Percentiles rank a stretch among this genome's conserved stretches.
phyloP scores from a whole-genome alignment of 2,888 invertebrate genomes.

The Teleiodes luculella region DNA sequence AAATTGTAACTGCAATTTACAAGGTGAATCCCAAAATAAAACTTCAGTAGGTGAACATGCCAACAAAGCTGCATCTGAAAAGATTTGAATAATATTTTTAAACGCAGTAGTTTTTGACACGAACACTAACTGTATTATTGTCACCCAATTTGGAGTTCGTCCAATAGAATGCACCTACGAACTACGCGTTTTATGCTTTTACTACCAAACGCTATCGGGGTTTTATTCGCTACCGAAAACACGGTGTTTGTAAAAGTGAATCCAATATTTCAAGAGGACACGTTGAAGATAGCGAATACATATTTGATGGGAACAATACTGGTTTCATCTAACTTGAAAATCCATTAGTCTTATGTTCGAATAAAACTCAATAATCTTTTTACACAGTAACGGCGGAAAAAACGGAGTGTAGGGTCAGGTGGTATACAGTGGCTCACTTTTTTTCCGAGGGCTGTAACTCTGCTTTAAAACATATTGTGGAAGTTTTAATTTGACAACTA shows the following conservation, averaged over 20 bases:
- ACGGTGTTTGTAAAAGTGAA: slow-evolving; percentile 7
- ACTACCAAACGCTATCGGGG: slow-evolving; percentile 4
- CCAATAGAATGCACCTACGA: slow-evolving; percentile 33
- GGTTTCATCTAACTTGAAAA: too few species aligned
- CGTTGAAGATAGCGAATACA: not conserved
- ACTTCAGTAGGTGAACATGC: not conserved
- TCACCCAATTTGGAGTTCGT: slow-evolving; percentile 49
- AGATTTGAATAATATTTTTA: slow-evolving; percentile 14
- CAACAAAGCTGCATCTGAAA: not conserved
- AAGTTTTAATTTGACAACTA: too few species aligned
- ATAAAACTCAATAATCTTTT: too few species aligned
- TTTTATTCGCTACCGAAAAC: slow-evolving; percentile 1
- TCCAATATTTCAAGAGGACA: not conserved
- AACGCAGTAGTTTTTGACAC: slow-evolving; percentile 42
- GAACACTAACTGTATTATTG: slow-evolving; percentile 49
- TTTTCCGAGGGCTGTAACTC: too few species aligned
- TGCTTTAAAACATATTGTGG: too few species aligned
- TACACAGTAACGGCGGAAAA: too few species aligned
- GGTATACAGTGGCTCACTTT: too few species aligned
- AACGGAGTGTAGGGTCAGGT: too few species aligned
- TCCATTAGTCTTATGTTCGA: too few species aligned
- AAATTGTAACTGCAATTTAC: too few species aligned
- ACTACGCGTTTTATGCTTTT: slow-evolving; percentile 12
- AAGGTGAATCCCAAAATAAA: not conserved
- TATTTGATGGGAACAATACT: too few species aligned